These are phyloP conservation scores for Silurus meridionalis DNA, from an alignment of 2,113 vertebrate genomes.

Conservation along the genomic window DNA sequence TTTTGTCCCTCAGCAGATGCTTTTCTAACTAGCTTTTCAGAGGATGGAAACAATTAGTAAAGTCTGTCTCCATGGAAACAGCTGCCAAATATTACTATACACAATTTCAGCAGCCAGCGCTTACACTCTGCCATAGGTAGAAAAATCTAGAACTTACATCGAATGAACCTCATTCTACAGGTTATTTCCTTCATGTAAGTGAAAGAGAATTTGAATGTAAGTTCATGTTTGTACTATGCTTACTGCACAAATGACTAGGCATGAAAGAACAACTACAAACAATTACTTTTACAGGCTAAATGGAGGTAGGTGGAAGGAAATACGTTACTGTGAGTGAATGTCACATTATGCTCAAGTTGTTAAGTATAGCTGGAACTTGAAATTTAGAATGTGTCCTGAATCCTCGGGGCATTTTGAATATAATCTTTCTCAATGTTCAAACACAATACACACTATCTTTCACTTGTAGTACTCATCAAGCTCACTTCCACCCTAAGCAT, in stretches of 20 bases:
- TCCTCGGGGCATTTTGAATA: slow-evolving; percentile 39
- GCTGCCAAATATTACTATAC: slow-evolving; percentile 65
- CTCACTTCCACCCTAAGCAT: slow-evolving; percentile 47
- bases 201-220: background rate
- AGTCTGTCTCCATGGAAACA: slow-evolving; percentile 61
- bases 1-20: background rate
- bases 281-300: background rate
- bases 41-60: slow-evolving; percentile 70
- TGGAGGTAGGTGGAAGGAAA: background rate
- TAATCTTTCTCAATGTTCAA: slow-evolving; percentile 57
- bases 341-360: background rate
- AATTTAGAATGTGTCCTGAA: slow-evolving; percentile 15
- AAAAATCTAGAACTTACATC: slow-evolving; percentile 23
- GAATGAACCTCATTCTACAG: background rate
- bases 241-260: background rate
- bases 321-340: background rate
- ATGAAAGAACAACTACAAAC: background rate
- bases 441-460: slow-evolving; percentile 53
- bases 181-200: background rate
- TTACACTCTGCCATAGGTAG: slow-evolving; percentile 51
- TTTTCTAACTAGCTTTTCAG: slow-evolving; percentile 30
- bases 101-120: slow-evolving; percentile 59
- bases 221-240: background rate
- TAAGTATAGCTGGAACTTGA: background rate
- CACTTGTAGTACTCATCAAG: slow-evolving; percentile 45